Evolutionary conservation across 2,888 invertebrate species (phyloP).

Genomic region (Phengaris alcon): DNA sequence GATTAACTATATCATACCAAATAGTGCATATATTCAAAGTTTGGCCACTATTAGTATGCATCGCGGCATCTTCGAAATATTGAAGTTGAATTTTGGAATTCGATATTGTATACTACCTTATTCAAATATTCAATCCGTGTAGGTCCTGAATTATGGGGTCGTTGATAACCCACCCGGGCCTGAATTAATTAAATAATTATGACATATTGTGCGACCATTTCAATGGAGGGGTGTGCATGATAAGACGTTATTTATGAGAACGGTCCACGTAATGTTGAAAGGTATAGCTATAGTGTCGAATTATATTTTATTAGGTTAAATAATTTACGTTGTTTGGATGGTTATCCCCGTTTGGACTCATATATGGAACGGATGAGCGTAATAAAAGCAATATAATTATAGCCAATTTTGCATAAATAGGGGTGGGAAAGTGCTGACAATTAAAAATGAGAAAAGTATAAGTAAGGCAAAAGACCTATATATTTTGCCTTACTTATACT

Average conservation of each 20-base stretch:
- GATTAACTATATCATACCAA: slow-evolving; percentile 19
- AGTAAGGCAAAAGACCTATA: no score
- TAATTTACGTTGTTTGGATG: slow-evolving; percentile 13
- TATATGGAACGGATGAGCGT: neutral
- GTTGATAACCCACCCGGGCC: slow-evolving; percentile 63
- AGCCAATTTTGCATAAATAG: neutral
- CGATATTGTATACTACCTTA: slow-evolving; percentile 25
- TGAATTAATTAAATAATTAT: slow-evolving; percentile 78
- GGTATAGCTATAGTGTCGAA: slow-evolving; percentile 16
- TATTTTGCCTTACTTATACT: no score
- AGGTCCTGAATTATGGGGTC: slow-evolving; percentile 62
- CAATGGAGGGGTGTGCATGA: slow-evolving; percentile 67
- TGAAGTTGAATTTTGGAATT: slow-evolving; percentile 26
- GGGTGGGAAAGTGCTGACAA: neutral
- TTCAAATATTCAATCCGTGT: slow-evolving; percentile 49
- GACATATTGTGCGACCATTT: slow-evolving; percentile 73
- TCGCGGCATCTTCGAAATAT: slow-evolving; percentile 3
- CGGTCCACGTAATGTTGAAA: slow-evolving; percentile 34
- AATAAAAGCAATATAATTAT: neutral
- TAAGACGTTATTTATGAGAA: slow-evolving; percentile 54
- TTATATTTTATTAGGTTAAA: slow-evolving; percentile 6
- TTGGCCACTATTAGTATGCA: slow-evolving; percentile 18
- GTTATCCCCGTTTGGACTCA: neutral
- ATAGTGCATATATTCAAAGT: slow-evolving; percentile 20
- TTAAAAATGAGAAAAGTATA: neutral